phyloP scores from a whole-genome alignment of 2,797 vertebrate genomes.

The Macropus fuliginosus region DNA sequence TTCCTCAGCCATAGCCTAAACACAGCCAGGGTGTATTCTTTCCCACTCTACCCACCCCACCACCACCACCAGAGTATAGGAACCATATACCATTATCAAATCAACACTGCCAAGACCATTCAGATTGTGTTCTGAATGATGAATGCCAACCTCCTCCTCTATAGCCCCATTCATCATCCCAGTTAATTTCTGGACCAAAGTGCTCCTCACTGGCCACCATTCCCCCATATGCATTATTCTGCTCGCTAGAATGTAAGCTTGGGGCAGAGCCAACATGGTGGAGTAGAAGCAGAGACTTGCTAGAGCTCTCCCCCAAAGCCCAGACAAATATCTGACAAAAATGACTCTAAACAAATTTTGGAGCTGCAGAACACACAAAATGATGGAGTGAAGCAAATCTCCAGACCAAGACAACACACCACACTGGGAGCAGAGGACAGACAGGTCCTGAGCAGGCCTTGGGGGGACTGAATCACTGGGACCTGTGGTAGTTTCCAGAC shows the following conservation, averaged over 20 bases:
- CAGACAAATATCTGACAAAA: no score
- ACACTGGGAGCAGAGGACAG: no score
- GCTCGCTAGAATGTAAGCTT: background rate
- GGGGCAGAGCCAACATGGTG: no score
- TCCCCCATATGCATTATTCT: background rate
- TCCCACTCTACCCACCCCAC: background rate
- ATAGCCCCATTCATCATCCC: background rate
- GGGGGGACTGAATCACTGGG: no score
- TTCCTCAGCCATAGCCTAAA: background rate
- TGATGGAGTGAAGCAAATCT: no score
- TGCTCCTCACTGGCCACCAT: background rate
- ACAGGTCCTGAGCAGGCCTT: no score
- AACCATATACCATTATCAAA: background rate
- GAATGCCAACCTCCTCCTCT: background rate
- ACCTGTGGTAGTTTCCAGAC: no score
- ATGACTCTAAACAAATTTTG: no score
- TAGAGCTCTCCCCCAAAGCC: no score
- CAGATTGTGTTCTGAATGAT: background rate
- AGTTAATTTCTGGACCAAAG: background rate
- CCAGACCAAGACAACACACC: no score
- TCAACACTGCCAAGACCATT: background rate
- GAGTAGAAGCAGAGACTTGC: no score
- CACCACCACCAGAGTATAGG: background rate
- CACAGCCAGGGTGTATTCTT: background rate
- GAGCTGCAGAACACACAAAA: no score